A percentile compares a stretch with the other conserved stretches of the same genome.
These are phyloP conservation scores for Shinisaurus crocodilurus DNA, from an alignment of 2,113 vertebrate genomes.

Conservation along the genomic window DNA sequence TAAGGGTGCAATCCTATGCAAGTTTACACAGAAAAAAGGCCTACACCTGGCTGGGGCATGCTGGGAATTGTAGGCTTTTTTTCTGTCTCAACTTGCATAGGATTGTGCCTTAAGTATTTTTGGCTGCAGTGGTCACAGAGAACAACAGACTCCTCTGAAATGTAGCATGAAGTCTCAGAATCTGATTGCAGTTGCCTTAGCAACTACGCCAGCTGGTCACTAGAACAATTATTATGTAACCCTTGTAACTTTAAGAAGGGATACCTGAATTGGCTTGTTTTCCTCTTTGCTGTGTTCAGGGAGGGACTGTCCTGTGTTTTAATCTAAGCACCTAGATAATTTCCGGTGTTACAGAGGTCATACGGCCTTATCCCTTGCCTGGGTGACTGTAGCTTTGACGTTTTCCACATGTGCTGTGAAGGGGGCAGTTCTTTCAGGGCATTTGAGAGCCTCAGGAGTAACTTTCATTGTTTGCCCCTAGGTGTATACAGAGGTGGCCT, in stretches of 20 bases:
- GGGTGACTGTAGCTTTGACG: not conserved
- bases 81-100: too few species aligned
- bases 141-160: not conserved
- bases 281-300: not conserved
- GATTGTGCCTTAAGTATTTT: not conserved
- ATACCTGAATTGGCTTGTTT: not conserved
- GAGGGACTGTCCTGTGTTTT: not conserved
- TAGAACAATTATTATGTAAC: not conserved
- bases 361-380: not conserved
- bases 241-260: not conserved
- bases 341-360: too few species aligned
- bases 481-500: conserved; percentile 91
- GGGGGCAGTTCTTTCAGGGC: not conserved
- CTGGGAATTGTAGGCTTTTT: too few species aligned
- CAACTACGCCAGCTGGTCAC: not conserved
- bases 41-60: too few species aligned
- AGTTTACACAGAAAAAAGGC: too few species aligned
- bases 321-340: too few species aligned
- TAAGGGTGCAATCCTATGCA: too few species aligned
- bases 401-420: not conserved
- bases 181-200: not conserved
- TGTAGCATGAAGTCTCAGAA: not conserved
- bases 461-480: conserved; percentile 51
- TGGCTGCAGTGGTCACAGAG: not conserved
- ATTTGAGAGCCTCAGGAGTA: not conserved